Evolutionary conservation across 2,113 vertebrate genomes (phyloP).

Genomic region (Centropus bengalensis): DNA sequence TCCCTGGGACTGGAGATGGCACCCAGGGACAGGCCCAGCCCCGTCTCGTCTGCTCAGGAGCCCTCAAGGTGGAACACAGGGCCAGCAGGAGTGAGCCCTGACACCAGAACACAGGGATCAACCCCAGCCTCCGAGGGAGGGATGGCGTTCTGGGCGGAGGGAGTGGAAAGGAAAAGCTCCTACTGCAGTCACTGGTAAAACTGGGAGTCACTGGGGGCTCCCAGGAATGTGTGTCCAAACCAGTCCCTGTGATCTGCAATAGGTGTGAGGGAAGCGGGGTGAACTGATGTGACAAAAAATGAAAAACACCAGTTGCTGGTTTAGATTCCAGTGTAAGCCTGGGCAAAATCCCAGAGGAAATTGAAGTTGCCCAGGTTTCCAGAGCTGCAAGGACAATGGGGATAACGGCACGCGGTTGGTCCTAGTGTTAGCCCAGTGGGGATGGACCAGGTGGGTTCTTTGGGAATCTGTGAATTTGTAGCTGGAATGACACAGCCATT

Average conservation of each 20-base stretch:
- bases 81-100: neutral
- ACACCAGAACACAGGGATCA: neutral
- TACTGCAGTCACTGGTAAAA: neutral
- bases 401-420: neutral
- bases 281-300: neutral
- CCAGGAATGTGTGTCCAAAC: neutral
- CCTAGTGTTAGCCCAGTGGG: accelerated
- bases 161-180: neutral
- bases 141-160: neutral
- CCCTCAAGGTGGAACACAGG: neutral
- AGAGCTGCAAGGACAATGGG: neutral
- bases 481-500: neutral
- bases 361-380: neutral
- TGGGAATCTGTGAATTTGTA: neutral
- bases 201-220: neutral
- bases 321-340: neutral
- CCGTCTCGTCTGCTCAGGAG: neutral
- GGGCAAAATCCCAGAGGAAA: neutral
- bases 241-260: neutral
- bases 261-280: neutral
- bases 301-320: neutral
- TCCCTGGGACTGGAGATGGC: neutral
- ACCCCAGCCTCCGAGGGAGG: too few relatives aligned
- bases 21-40: neutral
- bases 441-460: neutral